Evolutionary conservation across 1,140 invertebrate species (phyloP).

Genomic region (Brachionus calyciflorus): DNA sequence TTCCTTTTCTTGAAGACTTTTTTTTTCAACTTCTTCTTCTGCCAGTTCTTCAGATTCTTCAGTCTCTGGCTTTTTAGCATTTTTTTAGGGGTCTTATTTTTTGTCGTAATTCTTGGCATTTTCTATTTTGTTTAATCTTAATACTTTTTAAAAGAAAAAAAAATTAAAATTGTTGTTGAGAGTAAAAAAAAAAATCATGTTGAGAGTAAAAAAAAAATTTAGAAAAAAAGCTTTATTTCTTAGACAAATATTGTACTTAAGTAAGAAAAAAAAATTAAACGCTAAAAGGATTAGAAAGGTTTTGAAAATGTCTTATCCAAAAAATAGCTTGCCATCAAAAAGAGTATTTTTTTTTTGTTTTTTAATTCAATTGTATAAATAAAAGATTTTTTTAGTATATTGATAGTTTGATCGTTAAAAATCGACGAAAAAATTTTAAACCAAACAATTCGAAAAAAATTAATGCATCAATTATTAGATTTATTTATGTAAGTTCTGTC

Average conservation of each 20-base stretch:
- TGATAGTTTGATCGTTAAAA: background rate
- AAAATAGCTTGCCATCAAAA: background rate
- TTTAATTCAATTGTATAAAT: background rate
- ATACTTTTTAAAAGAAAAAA: background rate
- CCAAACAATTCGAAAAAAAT: background rate
- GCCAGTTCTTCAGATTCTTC: background rate
- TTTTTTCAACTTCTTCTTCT: background rate
- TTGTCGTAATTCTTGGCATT: background rate
- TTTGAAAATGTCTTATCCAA: conserved; percentile 2
- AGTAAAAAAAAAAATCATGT: background rate
- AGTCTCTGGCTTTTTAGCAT: background rate
- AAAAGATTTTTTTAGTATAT: background rate
- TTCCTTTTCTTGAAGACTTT: background rate
- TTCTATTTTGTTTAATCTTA: background rate
- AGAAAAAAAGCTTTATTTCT: background rate
- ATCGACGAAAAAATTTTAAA: background rate
- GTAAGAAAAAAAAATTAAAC: background rate
- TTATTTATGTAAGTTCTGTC: background rate
- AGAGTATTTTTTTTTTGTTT: background rate
- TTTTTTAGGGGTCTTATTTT: background rate
- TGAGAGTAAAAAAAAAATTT: background rate
- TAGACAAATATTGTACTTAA: background rate
- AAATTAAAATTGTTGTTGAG: background rate
- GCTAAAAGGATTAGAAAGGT: background rate
- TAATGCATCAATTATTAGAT: background rate